phyloP scores from a whole-genome alignment of 2,113 vertebrate genomes.

The Calyptomena viridis region DNA sequence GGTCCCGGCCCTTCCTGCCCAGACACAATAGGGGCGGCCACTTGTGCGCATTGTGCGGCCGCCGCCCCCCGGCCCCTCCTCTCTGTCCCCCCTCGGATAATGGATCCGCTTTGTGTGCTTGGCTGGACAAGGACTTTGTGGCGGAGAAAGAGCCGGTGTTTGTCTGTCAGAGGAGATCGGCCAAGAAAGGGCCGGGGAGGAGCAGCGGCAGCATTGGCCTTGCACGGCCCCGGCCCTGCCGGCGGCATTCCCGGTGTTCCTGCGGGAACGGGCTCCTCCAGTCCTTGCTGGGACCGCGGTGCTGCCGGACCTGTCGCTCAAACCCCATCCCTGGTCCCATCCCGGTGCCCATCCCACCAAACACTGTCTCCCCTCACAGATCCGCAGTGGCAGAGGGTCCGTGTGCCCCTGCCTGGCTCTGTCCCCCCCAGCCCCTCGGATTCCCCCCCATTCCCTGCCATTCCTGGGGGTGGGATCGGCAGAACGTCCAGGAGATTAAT shows the following conservation, averaged over 20 bases:
- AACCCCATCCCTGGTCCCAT: background rate
- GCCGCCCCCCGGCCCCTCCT: constrained; percentile 46
- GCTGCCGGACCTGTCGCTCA: background rate
- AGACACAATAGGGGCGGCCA: constrained; percentile 84
- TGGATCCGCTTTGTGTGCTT: constrained; percentile 78
- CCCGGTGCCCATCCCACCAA: background rate
- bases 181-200: constrained; percentile 42
- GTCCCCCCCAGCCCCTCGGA: accelerated
- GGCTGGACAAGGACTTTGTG: constrained; percentile 74
- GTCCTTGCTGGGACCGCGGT: background rate
- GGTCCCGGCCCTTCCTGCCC: constrained; percentile 78
- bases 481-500: background rate
- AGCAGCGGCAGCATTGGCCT: background rate
- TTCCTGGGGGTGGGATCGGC: background rate
- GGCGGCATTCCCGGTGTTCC: background rate
- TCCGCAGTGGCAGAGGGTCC: accelerated
- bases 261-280: background rate
- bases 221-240: background rate
- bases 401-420: background rate
- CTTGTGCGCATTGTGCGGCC: constrained; percentile 79
- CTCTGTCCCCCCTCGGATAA: constrained; percentile 77
- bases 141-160: constrained; percentile 73
- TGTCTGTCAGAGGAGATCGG: constrained; percentile 70
- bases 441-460: accelerated
- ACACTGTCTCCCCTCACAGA: accelerated